Percentiles rank a stretch among this genome's conserved stretches.
Conservation (phyloP, 2,888 invertebrate genomes). For the Eupithecia insigniata region DNA sequence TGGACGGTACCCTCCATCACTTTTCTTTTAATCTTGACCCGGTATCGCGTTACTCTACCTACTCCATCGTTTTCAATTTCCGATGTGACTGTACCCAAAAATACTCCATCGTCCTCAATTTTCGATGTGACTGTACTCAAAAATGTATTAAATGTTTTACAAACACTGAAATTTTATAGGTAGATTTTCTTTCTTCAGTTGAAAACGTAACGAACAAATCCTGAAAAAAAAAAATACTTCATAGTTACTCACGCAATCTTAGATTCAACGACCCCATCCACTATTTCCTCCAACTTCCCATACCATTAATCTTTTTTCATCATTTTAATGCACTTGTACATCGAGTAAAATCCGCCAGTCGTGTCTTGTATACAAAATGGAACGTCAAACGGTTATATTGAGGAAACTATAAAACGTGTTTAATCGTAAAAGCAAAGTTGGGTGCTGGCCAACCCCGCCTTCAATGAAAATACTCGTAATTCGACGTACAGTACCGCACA, state of each 20-base stretch:
- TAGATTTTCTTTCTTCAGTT: not conserved
- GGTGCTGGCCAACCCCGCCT: constrained; percentile 69
- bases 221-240: not conserved
- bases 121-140: not conserved
- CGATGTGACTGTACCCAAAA: not conserved
- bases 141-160: not conserved
- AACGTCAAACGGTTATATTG: constrained; percentile 77
- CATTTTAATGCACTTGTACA: constrained; percentile 22
- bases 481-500: constrained; percentile 23
- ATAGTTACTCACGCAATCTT: not conserved
- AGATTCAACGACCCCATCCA: not conserved
- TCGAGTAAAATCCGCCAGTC: constrained; percentile 12
- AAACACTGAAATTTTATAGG: not conserved
- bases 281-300: not conserved
- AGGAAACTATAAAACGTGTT: constrained; percentile 81
- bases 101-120: not conserved
- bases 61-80: not conserved
- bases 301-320: constrained; percentile 42
- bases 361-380: constrained; percentile 49
- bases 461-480: constrained; percentile 66
- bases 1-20: not conserved
- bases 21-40: not conserved
- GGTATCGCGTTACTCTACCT: too few relatives aligned
- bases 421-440: constrained; percentile 82
- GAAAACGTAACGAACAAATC: not conserved